Evolutionary conservation across 1,140 invertebrate species (phyloP).

Genomic region (Musca vetustissima): DNA sequence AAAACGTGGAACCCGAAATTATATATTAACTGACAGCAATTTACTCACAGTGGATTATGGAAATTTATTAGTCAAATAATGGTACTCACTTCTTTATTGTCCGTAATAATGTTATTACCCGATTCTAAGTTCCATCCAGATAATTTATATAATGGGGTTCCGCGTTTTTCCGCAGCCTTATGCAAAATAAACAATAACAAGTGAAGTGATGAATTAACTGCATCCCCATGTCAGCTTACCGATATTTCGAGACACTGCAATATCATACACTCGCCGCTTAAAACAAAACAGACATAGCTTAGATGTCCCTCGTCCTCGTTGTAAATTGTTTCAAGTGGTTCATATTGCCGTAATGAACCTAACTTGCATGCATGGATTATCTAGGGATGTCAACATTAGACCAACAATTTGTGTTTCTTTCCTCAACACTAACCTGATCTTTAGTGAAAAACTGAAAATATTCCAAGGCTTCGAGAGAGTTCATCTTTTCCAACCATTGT

Average conservation of each 20-base stretch:
- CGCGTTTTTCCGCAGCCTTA: neutral
- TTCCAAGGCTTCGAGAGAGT: conserved; percentile 44
- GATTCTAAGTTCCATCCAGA: too few relatives aligned
- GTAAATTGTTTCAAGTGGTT: conserved; percentile 45
- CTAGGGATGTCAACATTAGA: conserved; percentile 25
- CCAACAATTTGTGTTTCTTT: neutral
- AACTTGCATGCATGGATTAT: conserved; percentile 42
- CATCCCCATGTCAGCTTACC: conserved; percentile 27
- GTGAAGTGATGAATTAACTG: neutral
- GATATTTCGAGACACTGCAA: conserved; percentile 44
- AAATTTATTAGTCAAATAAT: too few relatives aligned
- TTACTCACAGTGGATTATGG: too few relatives aligned
- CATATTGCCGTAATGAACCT: conserved; percentile 36
- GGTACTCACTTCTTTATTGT: too few relatives aligned
- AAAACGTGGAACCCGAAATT: too few relatives aligned
- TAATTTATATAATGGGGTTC: neutral
- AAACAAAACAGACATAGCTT: conserved; percentile 47
- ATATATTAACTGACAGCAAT: too few relatives aligned
- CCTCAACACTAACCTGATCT: conserved; percentile 35
- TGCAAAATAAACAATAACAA: neutral
- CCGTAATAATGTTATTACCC: too few relatives aligned
- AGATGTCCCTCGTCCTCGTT: conserved; percentile 39
- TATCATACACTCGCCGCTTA: conserved; percentile 51
- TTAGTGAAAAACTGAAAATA: conserved; percentile 44
- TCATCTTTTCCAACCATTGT: conserved; percentile 43